These are phyloP conservation scores for Arion vulgaris DNA, from an alignment of 1,140 invertebrate genomes.

Conservation along the genomic window DNA sequence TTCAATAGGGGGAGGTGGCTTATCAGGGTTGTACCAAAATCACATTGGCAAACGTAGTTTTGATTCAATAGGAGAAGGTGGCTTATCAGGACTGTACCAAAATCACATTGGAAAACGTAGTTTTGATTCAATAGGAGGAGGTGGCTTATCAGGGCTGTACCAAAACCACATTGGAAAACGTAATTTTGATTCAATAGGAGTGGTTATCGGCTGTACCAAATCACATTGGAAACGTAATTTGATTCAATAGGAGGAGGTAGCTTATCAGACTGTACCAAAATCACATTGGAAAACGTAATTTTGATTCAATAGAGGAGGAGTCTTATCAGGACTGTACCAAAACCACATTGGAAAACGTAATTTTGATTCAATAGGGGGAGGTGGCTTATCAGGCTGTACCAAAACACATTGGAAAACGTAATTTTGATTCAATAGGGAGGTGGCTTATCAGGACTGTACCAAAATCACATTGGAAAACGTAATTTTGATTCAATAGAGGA, in stretches of 20 bases:
- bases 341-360: neutral
- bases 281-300: neutral
- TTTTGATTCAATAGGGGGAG: slow-evolving; percentile 9
- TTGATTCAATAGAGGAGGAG: neutral
- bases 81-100: neutral
- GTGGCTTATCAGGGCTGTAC: neutral
- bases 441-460: neutral
- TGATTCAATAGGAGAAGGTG: neutral
- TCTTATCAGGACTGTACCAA: neutral
- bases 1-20: neutral
- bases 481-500: neutral
- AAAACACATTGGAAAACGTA: neutral
- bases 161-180: neutral
- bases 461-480: neutral
- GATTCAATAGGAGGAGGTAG: slow-evolving; percentile 18
- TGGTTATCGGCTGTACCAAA: slow-evolving; percentile 14
- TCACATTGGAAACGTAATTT: neutral
- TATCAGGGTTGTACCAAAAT: slow-evolving; percentile 4
- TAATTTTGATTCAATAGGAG: neutral
- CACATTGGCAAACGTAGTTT: neutral
- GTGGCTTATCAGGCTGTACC: neutral
- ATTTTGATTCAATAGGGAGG: slow-evolving; percentile 13
- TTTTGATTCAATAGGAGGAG: neutral
- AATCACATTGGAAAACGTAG: neutral
- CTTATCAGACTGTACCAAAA: slow-evolving; percentile 8